A percentile compares a stretch with the other conserved stretches of the same genome.
Evolutionary conservation across 2,113 vertebrate genomes (phyloP).

Genomic region (Equus quagga): DNA sequence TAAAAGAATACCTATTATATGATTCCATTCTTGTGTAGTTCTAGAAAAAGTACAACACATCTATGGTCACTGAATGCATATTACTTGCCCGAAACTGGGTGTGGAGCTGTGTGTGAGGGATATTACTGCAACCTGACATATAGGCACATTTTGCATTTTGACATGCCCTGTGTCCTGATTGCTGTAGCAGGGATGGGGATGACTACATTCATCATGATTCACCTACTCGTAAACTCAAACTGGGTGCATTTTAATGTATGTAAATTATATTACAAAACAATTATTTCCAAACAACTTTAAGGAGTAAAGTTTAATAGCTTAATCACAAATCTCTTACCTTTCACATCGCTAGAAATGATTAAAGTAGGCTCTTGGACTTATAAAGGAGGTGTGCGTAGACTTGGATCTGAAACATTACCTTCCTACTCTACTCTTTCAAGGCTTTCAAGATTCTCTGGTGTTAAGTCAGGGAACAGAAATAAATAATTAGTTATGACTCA

Average conservation of each 20-base stretch:
- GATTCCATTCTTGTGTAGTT: neutral
- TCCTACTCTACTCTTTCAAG: neutral
- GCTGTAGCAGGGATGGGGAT: too few relatives aligned
- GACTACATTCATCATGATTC: neutral
- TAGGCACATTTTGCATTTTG: neutral
- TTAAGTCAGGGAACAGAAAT: neutral
- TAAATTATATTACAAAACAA: neutral
- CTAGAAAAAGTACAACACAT: neutral
- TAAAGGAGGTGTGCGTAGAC: accelerated
- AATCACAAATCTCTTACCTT: neutral
- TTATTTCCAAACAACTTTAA: neutral
- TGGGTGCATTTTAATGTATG: neutral
- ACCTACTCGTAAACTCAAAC: neutral
- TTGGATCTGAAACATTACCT: neutral
- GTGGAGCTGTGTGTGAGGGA: neutral
- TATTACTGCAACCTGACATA: neutral
- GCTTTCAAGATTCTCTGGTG: neutral
- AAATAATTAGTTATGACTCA: neutral
- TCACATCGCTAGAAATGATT: neutral
- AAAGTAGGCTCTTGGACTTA: neutral
- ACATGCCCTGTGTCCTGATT: neutral
- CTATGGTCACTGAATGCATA: neutral
- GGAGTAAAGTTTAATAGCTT: neutral
- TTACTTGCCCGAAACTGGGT: neutral
- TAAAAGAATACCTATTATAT: neutral